phyloP scores from a whole-genome alignment of 2,113 vertebrate species.

The Calidris pugnax region DNA sequence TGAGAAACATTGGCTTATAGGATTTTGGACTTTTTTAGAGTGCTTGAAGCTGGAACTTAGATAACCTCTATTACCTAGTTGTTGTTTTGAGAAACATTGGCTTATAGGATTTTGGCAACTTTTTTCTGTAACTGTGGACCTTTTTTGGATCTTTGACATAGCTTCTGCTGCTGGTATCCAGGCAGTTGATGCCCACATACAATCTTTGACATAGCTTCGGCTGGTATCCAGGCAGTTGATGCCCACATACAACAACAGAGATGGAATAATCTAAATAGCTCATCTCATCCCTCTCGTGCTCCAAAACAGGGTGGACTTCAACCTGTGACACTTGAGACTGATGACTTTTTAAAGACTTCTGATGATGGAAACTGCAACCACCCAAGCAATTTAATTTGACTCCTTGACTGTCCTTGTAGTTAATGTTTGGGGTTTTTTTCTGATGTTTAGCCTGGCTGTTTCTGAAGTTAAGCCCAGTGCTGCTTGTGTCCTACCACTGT shows the following conservation, averaged over 20 bases:
- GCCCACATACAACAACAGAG: background rate
- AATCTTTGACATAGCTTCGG: background rate
- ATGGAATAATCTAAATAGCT: background rate
- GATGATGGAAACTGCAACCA: background rate
- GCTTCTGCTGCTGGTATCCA: background rate
- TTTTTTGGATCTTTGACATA: background rate
- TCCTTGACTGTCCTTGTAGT: background rate
- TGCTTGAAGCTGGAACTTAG: background rate
- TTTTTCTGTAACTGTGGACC: background rate
- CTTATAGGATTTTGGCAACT: background rate
- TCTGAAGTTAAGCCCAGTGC: background rate
- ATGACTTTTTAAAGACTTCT: background rate
- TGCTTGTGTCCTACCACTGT: rapidly evolving
- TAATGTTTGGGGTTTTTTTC: background rate
- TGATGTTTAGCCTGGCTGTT: background rate
- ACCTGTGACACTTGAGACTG: rapidly evolving
- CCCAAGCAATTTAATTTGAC: background rate
- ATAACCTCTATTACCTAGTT: background rate
- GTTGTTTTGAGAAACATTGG: background rate
- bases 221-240: background rate
- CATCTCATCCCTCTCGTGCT: background rate
- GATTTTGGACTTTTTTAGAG: background rate
- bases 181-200: background rate
- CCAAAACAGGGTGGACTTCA: background rate
- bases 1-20: background rate